These are phyloP conservation scores for Sminthurides aquaticus DNA, from an alignment of 2,888 invertebrate genomes.

Conservation along the genomic window DNA sequence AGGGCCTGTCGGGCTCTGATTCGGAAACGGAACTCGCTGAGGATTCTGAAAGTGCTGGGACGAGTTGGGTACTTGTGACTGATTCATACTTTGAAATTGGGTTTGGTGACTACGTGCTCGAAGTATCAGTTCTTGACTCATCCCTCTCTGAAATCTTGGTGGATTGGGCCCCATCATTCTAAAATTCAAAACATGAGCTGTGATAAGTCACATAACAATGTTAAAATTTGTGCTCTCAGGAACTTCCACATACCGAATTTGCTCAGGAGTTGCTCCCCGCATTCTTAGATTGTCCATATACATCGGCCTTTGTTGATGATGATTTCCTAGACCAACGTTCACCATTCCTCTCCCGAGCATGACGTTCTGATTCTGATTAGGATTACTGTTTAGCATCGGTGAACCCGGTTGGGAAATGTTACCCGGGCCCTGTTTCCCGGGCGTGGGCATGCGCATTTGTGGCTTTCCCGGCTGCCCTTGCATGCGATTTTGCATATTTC, in stretches of 20 bases:
- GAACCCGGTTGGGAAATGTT: slow-evolving; percentile 28
- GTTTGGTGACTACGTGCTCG: slow-evolving; percentile 32
- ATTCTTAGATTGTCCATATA: slow-evolving; percentile 34
- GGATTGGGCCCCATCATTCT: slow-evolving; percentile 21
- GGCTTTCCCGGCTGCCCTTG: slow-evolving; percentile 27
- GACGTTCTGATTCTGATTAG: slow-evolving; percentile 20
- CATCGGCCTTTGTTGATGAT: slow-evolving; percentile 34
- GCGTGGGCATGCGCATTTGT: slow-evolving; percentile 35
- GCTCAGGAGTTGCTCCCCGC: slow-evolving; percentile 28
- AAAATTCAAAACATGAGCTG: no score
- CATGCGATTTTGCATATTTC: slow-evolving; percentile 49
- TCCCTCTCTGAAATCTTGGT: slow-evolving; percentile 35
- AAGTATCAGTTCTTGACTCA: slow-evolving; percentile 38
- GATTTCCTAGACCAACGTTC: slow-evolving; percentile 28
- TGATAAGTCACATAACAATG: no score
- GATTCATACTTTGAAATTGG: slow-evolving; percentile 28
- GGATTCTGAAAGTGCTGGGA: slow-evolving; percentile 27
- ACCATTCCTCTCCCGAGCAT: slow-evolving; percentile 37
- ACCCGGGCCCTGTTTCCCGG: slow-evolving; percentile 23
- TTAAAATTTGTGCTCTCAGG: no score
- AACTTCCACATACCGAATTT: slow-evolving; percentile 39
- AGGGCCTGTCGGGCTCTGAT: slow-evolving; percentile 38
- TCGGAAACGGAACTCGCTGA: slow-evolving; percentile 38
- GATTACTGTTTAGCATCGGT: slow-evolving; percentile 25
- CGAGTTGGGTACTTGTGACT: slow-evolving; percentile 16